These are phyloP conservation scores for Muntiacus reevesi DNA, from an alignment of 2,113 vertebrate genomes.

Conservation along the genomic window DNA sequence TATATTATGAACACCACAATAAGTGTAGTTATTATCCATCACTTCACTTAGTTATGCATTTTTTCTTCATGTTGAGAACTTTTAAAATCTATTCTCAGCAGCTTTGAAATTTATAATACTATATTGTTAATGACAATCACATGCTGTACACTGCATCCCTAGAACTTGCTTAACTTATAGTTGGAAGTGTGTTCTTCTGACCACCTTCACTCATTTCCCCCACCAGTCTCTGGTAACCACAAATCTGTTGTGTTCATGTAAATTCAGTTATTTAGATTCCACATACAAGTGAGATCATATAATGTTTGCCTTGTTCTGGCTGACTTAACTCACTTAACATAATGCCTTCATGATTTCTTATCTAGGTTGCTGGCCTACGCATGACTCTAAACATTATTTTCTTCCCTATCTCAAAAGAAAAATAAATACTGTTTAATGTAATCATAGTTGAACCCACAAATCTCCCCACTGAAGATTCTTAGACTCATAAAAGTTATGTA, in stretches of 20 bases:
- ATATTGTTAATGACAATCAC: neutral
- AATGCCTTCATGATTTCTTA: neutral
- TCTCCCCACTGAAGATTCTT: neutral
- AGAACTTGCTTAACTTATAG: neutral
- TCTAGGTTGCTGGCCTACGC: neutral
- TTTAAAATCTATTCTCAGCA: neutral
- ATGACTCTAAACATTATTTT: neutral
- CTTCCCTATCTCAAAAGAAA: neutral
- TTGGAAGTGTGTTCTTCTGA: neutral
- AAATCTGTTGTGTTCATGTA: neutral
- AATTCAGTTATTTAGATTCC: neutral
- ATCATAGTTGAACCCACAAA: neutral
- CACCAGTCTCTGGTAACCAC: neutral
- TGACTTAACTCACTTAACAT: neutral
- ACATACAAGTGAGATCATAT: neutral
- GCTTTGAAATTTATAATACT: neutral
- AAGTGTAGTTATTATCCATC: neutral
- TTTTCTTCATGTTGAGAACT: neutral
- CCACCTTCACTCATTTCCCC: neutral
- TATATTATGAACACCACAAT: neutral
- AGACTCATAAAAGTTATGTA: neutral
- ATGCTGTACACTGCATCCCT: neutral
- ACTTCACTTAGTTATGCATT: neutral
- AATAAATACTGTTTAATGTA: neutral
- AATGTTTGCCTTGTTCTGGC: neutral